Conservation (phyloP, 53 echinoderm and acorn worm genomes). For the Holothuria leucospilota region DNA sequence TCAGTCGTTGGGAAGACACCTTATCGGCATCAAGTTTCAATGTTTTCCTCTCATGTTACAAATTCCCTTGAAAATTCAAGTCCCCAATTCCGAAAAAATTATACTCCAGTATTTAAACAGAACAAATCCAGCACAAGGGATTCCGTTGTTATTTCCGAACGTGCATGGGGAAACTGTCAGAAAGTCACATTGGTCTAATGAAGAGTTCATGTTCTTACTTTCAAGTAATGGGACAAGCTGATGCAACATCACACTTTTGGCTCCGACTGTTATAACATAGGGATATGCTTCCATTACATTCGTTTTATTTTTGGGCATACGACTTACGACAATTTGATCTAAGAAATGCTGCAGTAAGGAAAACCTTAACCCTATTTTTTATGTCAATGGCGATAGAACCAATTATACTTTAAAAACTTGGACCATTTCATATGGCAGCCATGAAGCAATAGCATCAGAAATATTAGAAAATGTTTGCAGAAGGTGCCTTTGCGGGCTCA, state of each 20-base stretch:
- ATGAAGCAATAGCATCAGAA: slow-evolving; percentile 36
- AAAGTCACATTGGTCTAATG: too few relatives aligned
- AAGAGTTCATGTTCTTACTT: too few relatives aligned
- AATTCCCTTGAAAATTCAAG: neutral
- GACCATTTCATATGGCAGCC: slow-evolving; percentile 40
- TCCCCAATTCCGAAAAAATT: too few relatives aligned
- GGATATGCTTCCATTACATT: slow-evolving; percentile 1
- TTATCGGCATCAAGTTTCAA: too few relatives aligned
- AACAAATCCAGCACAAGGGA: too few relatives aligned
- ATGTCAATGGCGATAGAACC: slow-evolving; percentile 26
- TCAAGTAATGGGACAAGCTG: too few relatives aligned
- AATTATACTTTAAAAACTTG: slow-evolving; percentile 9
- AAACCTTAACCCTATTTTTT: neutral
- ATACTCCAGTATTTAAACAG: too few relatives aligned
- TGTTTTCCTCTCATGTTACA: neutral
- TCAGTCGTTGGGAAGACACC: slow-evolving; percentile 33
- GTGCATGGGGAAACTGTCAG: too few relatives aligned
- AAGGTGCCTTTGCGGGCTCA: slow-evolving; percentile 73
- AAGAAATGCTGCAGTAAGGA: neutral
- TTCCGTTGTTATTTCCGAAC: too few relatives aligned
- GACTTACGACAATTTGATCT: neutral
- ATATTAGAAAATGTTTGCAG: slow-evolving; percentile 45
- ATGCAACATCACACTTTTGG: too few relatives aligned
- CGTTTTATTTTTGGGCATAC: neutral
- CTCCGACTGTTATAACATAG: slow-evolving; percentile 35